A percentile compares a stretch with the other conserved stretches of the same genome.
Conservation (phyloP, 2,113 vertebrate genomes). For the Merops nubicus region DNA sequence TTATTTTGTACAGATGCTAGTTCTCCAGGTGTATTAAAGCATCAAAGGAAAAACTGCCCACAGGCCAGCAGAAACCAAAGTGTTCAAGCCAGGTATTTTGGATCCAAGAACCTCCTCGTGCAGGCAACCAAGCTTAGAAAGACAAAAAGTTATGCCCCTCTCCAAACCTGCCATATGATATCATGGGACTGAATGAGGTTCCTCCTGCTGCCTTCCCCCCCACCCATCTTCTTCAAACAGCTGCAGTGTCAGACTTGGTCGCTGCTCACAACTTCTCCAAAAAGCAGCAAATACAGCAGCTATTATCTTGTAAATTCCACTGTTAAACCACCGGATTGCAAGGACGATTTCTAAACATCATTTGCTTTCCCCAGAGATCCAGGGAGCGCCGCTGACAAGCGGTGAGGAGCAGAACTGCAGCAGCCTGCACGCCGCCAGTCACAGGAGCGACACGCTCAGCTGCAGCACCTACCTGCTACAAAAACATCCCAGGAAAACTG, state of each 20-base stretch:
- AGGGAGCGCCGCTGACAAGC: background rate
- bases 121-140: background rate
- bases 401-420: background rate
- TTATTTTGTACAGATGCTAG: background rate
- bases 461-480: background rate
- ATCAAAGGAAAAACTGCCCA: background rate
- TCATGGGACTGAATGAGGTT: accelerated
- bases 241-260: background rate
- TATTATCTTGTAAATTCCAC: slow-evolving; percentile 15
- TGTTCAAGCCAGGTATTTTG: background rate
- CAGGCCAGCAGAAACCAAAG: background rate
- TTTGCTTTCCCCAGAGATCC: background rate
- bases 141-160: background rate
- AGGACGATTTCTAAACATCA: background rate
- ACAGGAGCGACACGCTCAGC: background rate
- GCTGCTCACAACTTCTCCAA: background rate
- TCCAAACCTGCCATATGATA: accelerated
- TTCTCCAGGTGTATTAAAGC: background rate
- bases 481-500: background rate
- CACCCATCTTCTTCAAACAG: background rate
- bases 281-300: background rate
- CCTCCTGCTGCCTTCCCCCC: background rate
- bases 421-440: background rate
- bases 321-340: background rate
- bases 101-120: background rate